Base-by-base conservation (phyloP, 2,888 invertebrate species). In the Bugula neritina region DNA sequence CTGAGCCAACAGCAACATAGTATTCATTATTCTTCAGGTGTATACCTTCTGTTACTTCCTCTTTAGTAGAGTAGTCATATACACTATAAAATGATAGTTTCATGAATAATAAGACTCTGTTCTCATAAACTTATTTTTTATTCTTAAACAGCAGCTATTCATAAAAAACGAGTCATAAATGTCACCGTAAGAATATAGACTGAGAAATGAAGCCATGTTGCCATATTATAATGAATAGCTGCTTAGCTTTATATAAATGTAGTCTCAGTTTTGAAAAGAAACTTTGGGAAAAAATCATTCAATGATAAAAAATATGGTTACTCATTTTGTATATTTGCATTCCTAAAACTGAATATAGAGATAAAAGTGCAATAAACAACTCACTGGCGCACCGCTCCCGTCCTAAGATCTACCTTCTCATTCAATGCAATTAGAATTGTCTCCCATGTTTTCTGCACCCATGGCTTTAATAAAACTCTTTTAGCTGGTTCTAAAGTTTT, bases 1-100 rank as follows among this genome's bases (percentile, higher is more conserved):
- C 70, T 25, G 70, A 43, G 23, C 70, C 70, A 3, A 70, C 70
- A 2, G 70, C 70, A 1, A 70, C 31, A 31, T 70, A 70, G 70
- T 70, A 70, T 23, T 70, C 52, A 70, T 70, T 43, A 17, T 43
- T 23, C 29, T 70, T 70, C 3, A 70, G 70, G 17, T 70, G 52
- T 54, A 54, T 29, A 3, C 43, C 52, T 54, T 70, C 70, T 13
- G 43, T 70, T 25, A 70, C 52, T 54, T 70, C 70, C 31, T 70
- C 52, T 29, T 70, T 70, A 5, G 70, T 70, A 3, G 25, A 17
- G 2, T 27, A n/a, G 17, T 70, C 70, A 25, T 23, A 31, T 2
- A 63, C 31, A 2, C 63, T 63, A 31, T 31, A 31, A 29, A 43
- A 43, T 17, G 17, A 43, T 43, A 43, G 43, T 43, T 10, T 10